Base-by-base conservation (phyloP, 2,113 vertebrate species). In the Crocuta crocuta region DNA sequence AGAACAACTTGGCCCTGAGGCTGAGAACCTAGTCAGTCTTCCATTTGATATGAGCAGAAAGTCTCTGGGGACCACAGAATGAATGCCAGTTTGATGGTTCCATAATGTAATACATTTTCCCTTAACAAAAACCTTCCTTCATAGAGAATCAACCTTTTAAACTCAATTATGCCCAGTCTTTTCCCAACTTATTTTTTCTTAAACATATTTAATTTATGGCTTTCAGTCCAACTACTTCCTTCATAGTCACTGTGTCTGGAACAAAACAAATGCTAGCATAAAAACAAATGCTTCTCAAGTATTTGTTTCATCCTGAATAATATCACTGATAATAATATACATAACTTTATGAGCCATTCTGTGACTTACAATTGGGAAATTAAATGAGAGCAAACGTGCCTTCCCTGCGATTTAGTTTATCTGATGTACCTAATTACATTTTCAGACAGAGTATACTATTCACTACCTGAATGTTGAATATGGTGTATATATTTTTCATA, bases 391-490 rank as follows among this genome's bases (percentile, higher is more conserved):
- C 31, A 97, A 97, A 74, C 85, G 33, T 93, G 10, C 21, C 19
- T 97, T 98, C 28, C 35, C 87, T 95, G 43, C 35, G 48, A 95
- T 35, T 95, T 97, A 89, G 58, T 86, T 94, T 96, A 83, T 91
- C 35, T 76, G 19, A 74, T 87, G 15, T 10, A 89, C 87, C 23
- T 91, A 96, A 93, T 97, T 97, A 81, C 13, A 81, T 90, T 95
- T 89, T 96, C 66, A 88, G 45, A 70, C 19, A 94, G 45, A 94
- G 15, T 78, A 12, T 92, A 70, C 2, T 82, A 74, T 89, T 96
- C 2, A 19, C n/a, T 78, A 58, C 35, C 71, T 84, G 43, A 96
- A 94, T 33, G 16, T 58, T 95, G 10, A 39, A 94, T 95, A 15
- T 7, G 1, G 7, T 48, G 19, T 21, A 66, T 84, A 1, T 43